Conservation (phyloP, 2,797 vertebrate species). For the Sylvilagus floridanus region DNA sequence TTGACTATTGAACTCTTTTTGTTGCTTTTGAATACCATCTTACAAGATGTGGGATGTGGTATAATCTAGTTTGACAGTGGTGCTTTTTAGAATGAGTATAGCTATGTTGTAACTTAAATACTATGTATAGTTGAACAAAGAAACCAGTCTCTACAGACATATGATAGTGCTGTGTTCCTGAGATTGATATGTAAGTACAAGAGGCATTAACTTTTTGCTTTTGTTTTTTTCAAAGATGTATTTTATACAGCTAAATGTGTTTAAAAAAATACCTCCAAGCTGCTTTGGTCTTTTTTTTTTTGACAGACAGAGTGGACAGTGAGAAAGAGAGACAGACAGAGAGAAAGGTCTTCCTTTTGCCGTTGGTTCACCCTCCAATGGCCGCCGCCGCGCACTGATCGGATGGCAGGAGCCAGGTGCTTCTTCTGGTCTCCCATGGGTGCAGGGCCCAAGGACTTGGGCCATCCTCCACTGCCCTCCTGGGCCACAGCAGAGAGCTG, state of each 20-base stretch:
- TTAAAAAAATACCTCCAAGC: neutral
- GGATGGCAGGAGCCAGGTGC: too few relatives aligned
- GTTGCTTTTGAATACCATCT: conserved; percentile 8
- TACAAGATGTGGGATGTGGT: neutral
- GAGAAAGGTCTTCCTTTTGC: too few relatives aligned
- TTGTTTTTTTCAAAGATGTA: neutral
- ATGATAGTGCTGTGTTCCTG: neutral
- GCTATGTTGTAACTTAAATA: neutral
- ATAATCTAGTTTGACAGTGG: neutral
- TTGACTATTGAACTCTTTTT: neutral
- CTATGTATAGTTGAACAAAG: neutral
- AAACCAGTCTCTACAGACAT: neutral
- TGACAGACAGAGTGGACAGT: too few relatives aligned
- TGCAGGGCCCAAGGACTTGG: too few relatives aligned
- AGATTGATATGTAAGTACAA: neutral
- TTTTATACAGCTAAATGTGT: conserved; percentile 1
- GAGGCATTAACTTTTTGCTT: neutral
- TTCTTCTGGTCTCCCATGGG: too few relatives aligned
- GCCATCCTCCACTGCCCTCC: too few relatives aligned
- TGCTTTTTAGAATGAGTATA: conserved; percentile 40
- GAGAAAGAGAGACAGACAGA: too few relatives aligned
- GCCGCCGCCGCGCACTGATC: too few relatives aligned
- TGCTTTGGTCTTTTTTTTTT: neutral
- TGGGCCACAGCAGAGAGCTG: too few relatives aligned
- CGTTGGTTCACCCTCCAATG: too few relatives aligned